A percentile compares a stretch with the other conserved stretches of the same genome.
phyloP scores from a whole-genome alignment of 2,797 vertebrate species.

The Cygnus olor region DNA sequence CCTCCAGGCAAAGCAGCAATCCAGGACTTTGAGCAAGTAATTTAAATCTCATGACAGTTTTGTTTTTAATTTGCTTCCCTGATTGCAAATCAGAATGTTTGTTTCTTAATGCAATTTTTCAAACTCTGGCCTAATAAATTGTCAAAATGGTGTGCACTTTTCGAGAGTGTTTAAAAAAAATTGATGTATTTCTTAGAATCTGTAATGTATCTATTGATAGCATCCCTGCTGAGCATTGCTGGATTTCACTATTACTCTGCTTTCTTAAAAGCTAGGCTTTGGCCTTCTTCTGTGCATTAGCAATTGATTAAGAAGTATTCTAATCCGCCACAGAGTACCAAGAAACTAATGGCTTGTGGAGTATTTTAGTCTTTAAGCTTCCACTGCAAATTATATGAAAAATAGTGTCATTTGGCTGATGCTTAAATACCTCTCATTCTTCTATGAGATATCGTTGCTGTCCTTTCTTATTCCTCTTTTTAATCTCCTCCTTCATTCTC shows the following conservation, averaged over 20 bases:
- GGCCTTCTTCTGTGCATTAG: constrained; percentile 57
- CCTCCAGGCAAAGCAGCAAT: background rate
- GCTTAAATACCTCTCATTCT: constrained; percentile 53
- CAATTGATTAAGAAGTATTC: constrained; percentile 73
- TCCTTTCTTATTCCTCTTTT: constrained; percentile 30
- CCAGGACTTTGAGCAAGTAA: background rate
- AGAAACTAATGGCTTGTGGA: constrained; percentile 71
- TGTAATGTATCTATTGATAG: background rate
- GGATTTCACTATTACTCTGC: constrained; percentile 4
- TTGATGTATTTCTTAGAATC: background rate
- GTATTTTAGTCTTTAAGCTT: constrained; percentile 70
- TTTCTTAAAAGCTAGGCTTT: constrained; percentile 55
- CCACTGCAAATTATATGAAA: constrained; percentile 56
- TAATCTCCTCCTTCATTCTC: constrained; percentile 63
- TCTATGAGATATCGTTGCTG: constrained; percentile 20
- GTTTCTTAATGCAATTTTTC: background rate
- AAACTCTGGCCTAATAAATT: background rate
- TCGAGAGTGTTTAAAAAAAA: background rate
- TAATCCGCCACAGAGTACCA: constrained; percentile 61
- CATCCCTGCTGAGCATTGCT: background rate
- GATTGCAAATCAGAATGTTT: background rate
- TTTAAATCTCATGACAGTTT: background rate
- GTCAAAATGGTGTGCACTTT: background rate
- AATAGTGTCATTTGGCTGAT: constrained; percentile 65
- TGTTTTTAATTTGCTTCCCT: background rate